A percentile compares a stretch with the other conserved stretches of the same genome.
These are phyloP conservation scores for Apamea monoglypha DNA, from an alignment of 2,888 invertebrate genomes.

Conservation along the genomic window DNA sequence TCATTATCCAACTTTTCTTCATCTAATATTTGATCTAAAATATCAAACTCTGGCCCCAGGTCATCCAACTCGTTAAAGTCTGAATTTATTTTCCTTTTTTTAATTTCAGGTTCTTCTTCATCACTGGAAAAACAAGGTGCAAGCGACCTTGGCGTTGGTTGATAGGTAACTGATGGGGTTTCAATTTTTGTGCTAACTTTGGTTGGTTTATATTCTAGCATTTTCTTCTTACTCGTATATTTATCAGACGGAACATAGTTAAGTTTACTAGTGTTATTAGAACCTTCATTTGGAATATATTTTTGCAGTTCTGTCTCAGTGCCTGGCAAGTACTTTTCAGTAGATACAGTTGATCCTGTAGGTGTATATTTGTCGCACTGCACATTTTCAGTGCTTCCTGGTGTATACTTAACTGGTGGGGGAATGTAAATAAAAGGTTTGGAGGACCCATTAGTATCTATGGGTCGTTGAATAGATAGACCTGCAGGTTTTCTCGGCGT, in stretches of 20 bases:
- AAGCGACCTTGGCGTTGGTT: slow-evolving; percentile 85
- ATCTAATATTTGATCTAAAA: slow-evolving; percentile 88
- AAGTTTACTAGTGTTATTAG: slow-evolving; percentile 73
- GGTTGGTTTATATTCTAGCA: slow-evolving; percentile 86
- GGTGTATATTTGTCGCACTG: slow-evolving; percentile 85
- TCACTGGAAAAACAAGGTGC: slow-evolving; percentile 89
- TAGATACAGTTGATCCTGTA: slow-evolving; percentile 80
- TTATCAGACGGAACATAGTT: slow-evolving; percentile 88
- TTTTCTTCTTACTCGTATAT: slow-evolving; percentile 80
- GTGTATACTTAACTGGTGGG: slow-evolving; percentile 82
- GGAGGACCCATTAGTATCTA: slow-evolving; percentile 80
- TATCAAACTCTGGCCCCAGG: slow-evolving; percentile 88
- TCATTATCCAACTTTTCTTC: slow-evolving; percentile 80
- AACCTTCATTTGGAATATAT: slow-evolving; percentile 81
- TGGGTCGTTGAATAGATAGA: slow-evolving; percentile 80
- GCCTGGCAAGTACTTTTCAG: slow-evolving; percentile 85
- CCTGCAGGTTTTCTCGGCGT: slow-evolving; percentile 87
- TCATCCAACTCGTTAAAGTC: slow-evolving; percentile 87
- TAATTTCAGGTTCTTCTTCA: slow-evolving; percentile 85
- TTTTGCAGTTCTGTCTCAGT: slow-evolving; percentile 81
- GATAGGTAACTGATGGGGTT: slow-evolving; percentile 80
- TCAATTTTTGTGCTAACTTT: slow-evolving; percentile 79
- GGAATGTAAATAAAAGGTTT: slow-evolving; percentile 86
- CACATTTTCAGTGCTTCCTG: slow-evolving; percentile 80
- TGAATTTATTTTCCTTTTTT: slow-evolving; percentile 82